Evolutionary conservation across 2,113 vertebrate species (phyloP), one percentile per base, ranked within the genome.

Genomic region (Phainopepla nitens): DNA sequence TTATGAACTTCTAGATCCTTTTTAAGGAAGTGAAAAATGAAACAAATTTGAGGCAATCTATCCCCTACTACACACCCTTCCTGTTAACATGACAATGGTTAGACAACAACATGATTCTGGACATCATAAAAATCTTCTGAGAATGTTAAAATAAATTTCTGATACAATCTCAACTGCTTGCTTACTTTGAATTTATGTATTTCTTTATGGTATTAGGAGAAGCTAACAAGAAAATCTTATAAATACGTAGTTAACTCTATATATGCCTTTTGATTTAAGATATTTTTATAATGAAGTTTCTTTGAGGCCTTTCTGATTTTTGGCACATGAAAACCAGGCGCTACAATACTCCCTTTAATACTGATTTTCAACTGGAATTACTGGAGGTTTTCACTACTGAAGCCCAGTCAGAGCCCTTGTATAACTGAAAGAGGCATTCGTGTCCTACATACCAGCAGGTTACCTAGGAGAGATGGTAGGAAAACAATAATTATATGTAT

Each of bases 401-500:
- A 79, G 47, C 69, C 31, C 2, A 7, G 54, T 88, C 84, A 88
- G 33, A 82, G 21, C 13, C 35, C 35, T 81, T 73, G 54, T 49
- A 8, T 44, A 49, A 82, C 35, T 88, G 79, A 80, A 77, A 90
- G 79, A 82, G 24, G 17, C 0, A 0, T 82, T 71, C 2, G 0
- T 76, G 57, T 87, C 84, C 77, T 82, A 61, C 60, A 49, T 51
- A 60, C 12, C 4, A 0, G 68, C 78, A 82, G 33, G 51, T 93
- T 94, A 93, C 90, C 75, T 86, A 66, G 71, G 71, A 95, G 82
- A 93, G 78, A 77, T 69, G 64, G 58, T 66, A 88, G 44, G 64
- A 83, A 90, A 94, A 77, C 18, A 65, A 44, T 92, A 90, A 92
- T 93, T 95, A 86, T 28, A 77, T 2, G 3, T 94, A 75, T 90